Percentiles rank a stretch among this genome's conserved stretches.
These are phyloP conservation scores for Aphodius sticticus DNA, from an alignment of 2,888 invertebrate genomes.

Conservation along the genomic window DNA sequence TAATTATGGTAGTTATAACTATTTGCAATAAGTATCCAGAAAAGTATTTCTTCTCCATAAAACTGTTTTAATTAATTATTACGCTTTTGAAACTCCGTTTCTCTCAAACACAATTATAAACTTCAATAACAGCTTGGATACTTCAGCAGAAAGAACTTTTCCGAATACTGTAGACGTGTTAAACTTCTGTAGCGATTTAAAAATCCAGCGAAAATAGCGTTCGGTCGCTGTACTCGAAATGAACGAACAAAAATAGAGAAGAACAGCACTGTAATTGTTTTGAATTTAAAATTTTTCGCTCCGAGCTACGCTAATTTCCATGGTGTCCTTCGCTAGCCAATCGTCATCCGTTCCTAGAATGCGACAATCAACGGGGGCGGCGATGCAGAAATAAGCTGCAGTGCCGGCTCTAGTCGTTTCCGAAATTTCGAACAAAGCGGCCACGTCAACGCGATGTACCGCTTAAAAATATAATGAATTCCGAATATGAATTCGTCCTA, in stretches of 20 bases:
- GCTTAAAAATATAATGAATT: slow-evolving; percentile 34
- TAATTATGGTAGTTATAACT: too few species aligned
- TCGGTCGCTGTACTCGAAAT: not conserved
- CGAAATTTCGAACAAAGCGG: slow-evolving; percentile 16
- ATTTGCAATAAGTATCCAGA: too few species aligned
- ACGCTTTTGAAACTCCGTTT: too few species aligned
- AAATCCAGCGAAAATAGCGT: not conserved
- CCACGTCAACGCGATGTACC: not conserved
- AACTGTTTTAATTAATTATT: too few species aligned
- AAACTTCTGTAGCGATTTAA: not conserved
- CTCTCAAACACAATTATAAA: too few species aligned
- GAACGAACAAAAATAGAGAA: not conserved
- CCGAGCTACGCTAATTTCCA: not conserved
- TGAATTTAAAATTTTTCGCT: not conserved
- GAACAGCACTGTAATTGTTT: not conserved
- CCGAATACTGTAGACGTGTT: too few species aligned
- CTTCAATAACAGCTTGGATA: too few species aligned
- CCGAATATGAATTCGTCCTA: slow-evolving; percentile 19
- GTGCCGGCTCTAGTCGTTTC: not conserved
- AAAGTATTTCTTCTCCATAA: too few species aligned
- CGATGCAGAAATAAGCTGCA: slow-evolving; percentile 18
- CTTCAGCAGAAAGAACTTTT: too few species aligned
- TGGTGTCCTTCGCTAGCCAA: not conserved
- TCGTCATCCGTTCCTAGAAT: not conserved
- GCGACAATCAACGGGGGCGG: slow-evolving; percentile 29